Conservation (phyloP, 2,113 vertebrate genomes). For the Sigmodon hispidus region DNA sequence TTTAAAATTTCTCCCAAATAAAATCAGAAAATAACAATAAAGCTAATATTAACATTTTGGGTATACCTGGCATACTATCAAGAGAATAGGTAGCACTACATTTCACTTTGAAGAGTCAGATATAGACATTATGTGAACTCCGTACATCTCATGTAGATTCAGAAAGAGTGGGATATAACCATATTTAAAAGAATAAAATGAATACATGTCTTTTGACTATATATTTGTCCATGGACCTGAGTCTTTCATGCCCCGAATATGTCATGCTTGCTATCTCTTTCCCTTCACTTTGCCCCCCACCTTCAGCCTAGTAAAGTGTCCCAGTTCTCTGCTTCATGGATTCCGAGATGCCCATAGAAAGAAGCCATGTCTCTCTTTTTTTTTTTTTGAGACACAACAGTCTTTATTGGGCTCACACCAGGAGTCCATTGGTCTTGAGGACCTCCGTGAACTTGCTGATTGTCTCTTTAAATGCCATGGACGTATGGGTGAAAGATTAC, state of each 20-base stretch:
- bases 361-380: not conserved
- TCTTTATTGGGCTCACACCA: too few species aligned
- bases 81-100: not conserved
- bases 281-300: accelerated
- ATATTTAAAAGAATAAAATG: not conserved
- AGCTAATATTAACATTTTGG: not conserved
- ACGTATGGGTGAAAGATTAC: not conserved
- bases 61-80: not conserved
- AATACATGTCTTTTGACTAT: not conserved
- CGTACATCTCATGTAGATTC: not conserved
- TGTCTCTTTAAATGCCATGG: not conserved
- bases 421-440: too few species aligned
- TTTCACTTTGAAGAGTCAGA: not conserved
- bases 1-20: not conserved
- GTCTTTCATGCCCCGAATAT: not conserved
- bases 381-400: too few species aligned
- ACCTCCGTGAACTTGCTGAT: too few species aligned
- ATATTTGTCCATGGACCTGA: too few species aligned
- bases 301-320: not conserved
- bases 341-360: not conserved
- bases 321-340: not conserved
- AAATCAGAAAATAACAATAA: conserved; percentile 8
- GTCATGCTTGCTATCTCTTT: not conserved
- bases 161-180: not conserved
- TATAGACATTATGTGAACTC: not conserved